A percentile compares a stretch with the other conserved stretches of the same genome.
phyloP scores from a whole-genome alignment of 2,888 invertebrate genomes.

The Oscheius sp. region DNA sequence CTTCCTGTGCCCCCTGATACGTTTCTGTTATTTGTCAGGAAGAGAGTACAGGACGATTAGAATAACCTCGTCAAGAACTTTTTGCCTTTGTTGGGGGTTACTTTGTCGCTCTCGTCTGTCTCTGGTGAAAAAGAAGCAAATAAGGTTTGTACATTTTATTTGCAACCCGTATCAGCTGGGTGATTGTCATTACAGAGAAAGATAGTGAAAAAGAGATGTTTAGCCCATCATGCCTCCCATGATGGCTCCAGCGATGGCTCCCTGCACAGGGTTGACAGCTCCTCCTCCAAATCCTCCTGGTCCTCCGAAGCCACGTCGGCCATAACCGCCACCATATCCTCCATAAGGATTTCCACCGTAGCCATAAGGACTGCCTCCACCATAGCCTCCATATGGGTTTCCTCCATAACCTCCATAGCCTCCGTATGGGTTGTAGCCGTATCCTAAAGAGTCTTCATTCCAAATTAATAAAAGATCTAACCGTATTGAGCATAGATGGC shows the following conservation, averaged over 20 bases:
- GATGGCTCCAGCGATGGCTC: constrained; percentile 5
- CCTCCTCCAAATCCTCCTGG: constrained; percentile 5
- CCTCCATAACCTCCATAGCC: not conserved
- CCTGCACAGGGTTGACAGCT: not conserved
- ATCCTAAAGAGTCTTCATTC: not conserved
- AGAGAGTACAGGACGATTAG: too few species aligned
- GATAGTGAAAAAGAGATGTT: too few species aligned
- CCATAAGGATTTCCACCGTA: not conserved
- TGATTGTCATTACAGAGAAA: too few species aligned
- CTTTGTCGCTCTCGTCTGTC: too few species aligned
- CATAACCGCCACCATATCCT: not conserved
- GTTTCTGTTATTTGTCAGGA: too few species aligned
- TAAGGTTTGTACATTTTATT: too few species aligned
- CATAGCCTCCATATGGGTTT: not conserved
- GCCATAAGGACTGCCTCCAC: not conserved
- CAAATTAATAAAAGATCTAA: too few species aligned
- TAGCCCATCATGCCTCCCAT: constrained; percentile 15
- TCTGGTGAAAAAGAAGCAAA: too few species aligned
- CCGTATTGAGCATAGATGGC: not conserved
- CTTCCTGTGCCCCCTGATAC: too few species aligned
- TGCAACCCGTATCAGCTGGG: too few species aligned
- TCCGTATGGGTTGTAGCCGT: not conserved
- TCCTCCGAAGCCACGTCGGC: constrained; percentile 7
- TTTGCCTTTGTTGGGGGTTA: too few species aligned
- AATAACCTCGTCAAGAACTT: too few species aligned